Evolutionary conservation across 2,888 invertebrate genomes (phyloP), one percentile per base, ranked within the genome.

Genomic region (Hipparchia semele): DNA sequence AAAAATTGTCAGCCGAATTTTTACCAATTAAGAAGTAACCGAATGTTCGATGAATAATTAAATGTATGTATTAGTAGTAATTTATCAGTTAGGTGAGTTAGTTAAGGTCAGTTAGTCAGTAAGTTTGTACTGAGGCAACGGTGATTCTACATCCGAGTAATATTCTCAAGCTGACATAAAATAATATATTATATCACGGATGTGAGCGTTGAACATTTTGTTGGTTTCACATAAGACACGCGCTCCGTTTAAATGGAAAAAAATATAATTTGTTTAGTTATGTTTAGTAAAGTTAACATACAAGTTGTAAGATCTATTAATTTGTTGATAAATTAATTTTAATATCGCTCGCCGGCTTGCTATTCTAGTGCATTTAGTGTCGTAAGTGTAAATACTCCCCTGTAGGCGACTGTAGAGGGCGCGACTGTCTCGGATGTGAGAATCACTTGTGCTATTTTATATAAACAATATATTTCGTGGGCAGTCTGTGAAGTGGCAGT

Each of bases 51-150:
- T 23, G 9, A 64, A 62, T 7, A 46, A 46, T 49, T 7, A 49
- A 7, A 49, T 49, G 49, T 49, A 8, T 51, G 23, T 9, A 10
- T 64, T 8, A n/a, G 9, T 23, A 23, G 49, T 13, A 46, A 62
- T 62, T 4, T 39, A 39, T 39, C 39, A 39, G 39, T 39, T 39
- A 39, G 39, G 2, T 1, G 5, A 39, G 39, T 39, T 39, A 39
- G 39, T 39, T 39, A 39, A 6, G 56, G 56, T 58, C 58, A 58
- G 23, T 58, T 56, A 56, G 54, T 70, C 2, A 54, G 56, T 70
- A 62, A 70, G 62, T 54, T 9, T 46, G 62, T 70, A 65, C 58
- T 58, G 65, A 49, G 33, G 58, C 65, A 65, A n/a, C 9, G 49
- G 23, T 54, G 49, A 46, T 58, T 45, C 46, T 46, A 12, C 49